These are phyloP conservation scores for Neoitamus cyanurus DNA, from an alignment of 2,888 invertebrate genomes.

Conservation along the genomic window DNA sequence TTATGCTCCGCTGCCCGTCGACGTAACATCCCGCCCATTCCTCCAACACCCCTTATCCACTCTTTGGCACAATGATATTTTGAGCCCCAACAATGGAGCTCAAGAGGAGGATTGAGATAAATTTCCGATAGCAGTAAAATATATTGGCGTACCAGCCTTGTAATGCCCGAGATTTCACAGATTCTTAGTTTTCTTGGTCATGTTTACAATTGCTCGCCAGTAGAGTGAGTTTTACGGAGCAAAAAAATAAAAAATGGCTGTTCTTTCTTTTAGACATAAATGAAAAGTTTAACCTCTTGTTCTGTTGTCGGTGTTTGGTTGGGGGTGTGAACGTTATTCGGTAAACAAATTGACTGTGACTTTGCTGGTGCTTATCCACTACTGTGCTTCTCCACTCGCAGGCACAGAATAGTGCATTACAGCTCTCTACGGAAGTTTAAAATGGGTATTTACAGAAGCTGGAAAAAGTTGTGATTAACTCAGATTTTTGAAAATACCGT, in stretches of 20 bases:
- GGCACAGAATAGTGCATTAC: no score
- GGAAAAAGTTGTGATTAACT: no score
- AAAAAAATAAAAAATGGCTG: background rate
- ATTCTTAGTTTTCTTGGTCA: slow-evolving; percentile 35
- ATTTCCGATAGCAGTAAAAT: slow-evolving; percentile 23
- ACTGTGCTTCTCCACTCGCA: no score
- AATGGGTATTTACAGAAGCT: no score
- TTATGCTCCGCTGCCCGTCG: background rate
- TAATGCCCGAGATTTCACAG: slow-evolving; percentile 26
- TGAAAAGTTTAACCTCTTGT: background rate
- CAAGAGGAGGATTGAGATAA: slow-evolving; percentile 29
- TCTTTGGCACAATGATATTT: background rate
- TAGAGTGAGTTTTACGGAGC: background rate
- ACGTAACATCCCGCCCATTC: background rate
- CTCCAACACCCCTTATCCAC: background rate
- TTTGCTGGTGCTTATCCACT: background rate
- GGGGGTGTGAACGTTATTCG: background rate
- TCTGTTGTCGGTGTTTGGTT: background rate
- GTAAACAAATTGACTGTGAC: background rate
- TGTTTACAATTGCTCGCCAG: background rate
- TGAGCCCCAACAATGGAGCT: background rate
- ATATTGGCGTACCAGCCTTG: background rate
- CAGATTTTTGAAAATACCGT: no score
- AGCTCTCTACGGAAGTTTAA: no score
- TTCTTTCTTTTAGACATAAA: background rate